Evolutionary conservation across 2,113 vertebrate species (phyloP).

Genomic region (Oreochromis spilurus): DNA sequence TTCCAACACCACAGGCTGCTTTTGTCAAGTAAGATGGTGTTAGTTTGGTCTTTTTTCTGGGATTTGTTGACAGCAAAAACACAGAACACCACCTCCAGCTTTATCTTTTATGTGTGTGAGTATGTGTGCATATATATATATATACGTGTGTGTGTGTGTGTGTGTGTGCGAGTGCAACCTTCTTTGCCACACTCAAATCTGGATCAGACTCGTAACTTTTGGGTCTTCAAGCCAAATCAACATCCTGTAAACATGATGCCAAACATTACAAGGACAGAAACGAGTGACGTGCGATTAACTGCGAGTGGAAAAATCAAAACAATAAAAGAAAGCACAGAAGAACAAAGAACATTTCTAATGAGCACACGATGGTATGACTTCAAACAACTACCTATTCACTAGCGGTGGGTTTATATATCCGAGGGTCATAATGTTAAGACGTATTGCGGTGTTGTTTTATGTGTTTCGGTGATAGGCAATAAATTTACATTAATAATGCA

Average conservation of each 20-base stretch:
- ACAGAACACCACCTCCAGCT: slow-evolving; percentile 2
- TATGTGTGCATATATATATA: not conserved
- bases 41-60: not conserved
- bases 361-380: slow-evolving; percentile 33
- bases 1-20: not conserved
- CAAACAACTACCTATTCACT: slow-evolving; percentile 24
- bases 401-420: not conserved
- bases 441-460: not conserved
- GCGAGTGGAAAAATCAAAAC: not conserved
- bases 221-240: slow-evolving; percentile 43
- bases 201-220: not conserved
- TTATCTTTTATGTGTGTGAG: not conserved
- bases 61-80: slow-evolving; percentile 1
- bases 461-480: slow-evolving; percentile 49
- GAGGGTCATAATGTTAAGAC: not conserved
- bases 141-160: not conserved
- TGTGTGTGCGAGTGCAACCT: not conserved
- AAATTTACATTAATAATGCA: slow-evolving; percentile 27
- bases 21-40: not conserved
- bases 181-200: not conserved
- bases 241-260: slow-evolving; percentile 30
- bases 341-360: not conserved
- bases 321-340: slow-evolving; percentile 42
- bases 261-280: slow-evolving; percentile 9
- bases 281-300: not conserved